Percentiles rank a stretch among this genome's conserved stretches.
These are phyloP conservation scores for Diloba caeruleocephala DNA, from an alignment of 2,888 invertebrate species.

Conservation along the genomic window DNA sequence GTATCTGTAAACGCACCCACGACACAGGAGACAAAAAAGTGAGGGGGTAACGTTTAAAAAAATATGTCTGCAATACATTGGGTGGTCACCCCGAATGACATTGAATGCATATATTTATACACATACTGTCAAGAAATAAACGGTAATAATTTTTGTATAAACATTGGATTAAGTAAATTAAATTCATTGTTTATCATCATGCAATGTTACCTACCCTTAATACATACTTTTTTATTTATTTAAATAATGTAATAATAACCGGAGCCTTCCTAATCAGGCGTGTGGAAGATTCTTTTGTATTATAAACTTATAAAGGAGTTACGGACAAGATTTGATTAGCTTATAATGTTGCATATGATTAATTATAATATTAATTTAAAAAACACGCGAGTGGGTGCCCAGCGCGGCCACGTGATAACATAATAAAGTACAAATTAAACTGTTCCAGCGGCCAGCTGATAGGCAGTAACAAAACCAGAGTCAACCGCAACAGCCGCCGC, in stretches of 20 bases:
- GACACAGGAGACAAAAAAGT: no score
- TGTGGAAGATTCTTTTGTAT: slow-evolving; percentile 31
- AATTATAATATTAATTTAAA: slow-evolving; percentile 49
- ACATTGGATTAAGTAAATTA: no score
- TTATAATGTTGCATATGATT: slow-evolving; percentile 40
- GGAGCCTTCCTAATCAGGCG: slow-evolving; percentile 22
- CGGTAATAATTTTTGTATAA: no score
- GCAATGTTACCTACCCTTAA: slow-evolving; percentile 15
- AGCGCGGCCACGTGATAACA: slow-evolving; percentile 77
- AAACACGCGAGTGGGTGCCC: slow-evolving; percentile 54
- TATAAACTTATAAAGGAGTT: slow-evolving; percentile 21
- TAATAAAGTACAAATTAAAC: slow-evolving; percentile 86
- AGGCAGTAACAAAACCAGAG: slow-evolving; percentile 76
- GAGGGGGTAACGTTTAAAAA: no score
- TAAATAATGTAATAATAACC: slow-evolving; percentile 18
- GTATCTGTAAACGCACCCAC: no score
- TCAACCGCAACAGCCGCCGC: slow-evolving; percentile 71
- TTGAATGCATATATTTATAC: no score
- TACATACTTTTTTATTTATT: no score
- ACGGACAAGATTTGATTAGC: slow-evolving; percentile 29
- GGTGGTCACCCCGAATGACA: no score
- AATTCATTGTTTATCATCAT: no score
- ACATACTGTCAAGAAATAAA: no score
- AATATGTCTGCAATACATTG: no score
- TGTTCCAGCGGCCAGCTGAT: slow-evolving; percentile 78